Base-by-base conservation (phyloP, 1,140 invertebrate species). In the Proales similis region DNA sequence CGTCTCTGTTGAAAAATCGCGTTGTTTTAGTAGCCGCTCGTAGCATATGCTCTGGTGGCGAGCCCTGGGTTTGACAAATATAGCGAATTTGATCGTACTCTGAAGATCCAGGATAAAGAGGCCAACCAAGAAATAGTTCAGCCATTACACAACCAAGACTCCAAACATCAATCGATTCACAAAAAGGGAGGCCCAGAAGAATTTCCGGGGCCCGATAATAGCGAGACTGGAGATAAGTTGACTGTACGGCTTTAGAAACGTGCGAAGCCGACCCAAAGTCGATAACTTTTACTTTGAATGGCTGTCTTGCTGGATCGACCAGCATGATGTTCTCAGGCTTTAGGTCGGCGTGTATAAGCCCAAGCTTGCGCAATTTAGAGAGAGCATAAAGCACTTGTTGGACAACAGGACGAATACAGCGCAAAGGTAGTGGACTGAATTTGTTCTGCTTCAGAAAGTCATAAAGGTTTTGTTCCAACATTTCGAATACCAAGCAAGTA, bases 291-390 rank as follows among this genome's bases (percentile, higher is more conserved):
- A 81, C 69, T 33, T 91, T 81, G 76, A 95, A 98, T 0, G 94
- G 94, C 72, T 97, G 92, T 64, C 92, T 83, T 26, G 86, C 84
- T 27, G 94, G 95, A 79, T 99, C 93, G 49, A 97, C 91, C 69
- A 99, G 78, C 94, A 99, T 98, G 69, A 99, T 99, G 76, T 99
- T 99, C 78, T 99, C 95, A 7, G 95, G 95, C 78, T 99, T 99
- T 65, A 99, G 79, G 78, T 99, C 95, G 49, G 94, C 95, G 79
- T 99, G 95, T 73, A 99, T 99, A 68, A 99, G 80, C 63, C 93
- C 93, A 69, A 99, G 81, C 86, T 96, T 90, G 82, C 95, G 95
- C 4, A 99, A 81, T 79, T 99, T 99, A 33, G 95, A 83, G 72
- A 99, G 82, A 66, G 95, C 94, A 12, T 93, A 24, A 4, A 42